phyloP scores from a whole-genome alignment of 2,888 invertebrate genomes.

The Iphiclides podalirius region DNA sequence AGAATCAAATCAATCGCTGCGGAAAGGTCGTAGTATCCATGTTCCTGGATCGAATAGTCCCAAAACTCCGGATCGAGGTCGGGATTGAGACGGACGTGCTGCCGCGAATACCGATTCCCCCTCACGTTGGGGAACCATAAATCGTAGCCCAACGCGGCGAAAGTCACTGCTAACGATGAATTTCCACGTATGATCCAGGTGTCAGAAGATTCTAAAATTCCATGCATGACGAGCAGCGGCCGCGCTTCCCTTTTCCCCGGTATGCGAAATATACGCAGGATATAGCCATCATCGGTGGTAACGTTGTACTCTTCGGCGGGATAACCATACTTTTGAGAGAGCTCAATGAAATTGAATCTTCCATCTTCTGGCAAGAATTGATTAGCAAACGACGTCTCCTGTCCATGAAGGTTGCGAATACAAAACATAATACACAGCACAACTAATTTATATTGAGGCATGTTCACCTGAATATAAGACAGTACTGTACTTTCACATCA shows the following conservation, averaged over 20 bases:
- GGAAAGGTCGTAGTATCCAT: slow-evolving; percentile 85
- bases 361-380: slow-evolving; percentile 36
- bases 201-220: slow-evolving; percentile 51
- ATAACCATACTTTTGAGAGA: slow-evolving; percentile 35
- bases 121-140: slow-evolving; percentile 67
- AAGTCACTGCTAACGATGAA: slow-evolving; percentile 45
- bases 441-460: not conserved
- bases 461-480: slow-evolving; percentile 1
- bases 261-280: slow-evolving; percentile 31
- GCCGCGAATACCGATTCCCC: slow-evolving; percentile 82
- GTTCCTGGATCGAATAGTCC: slow-evolving; percentile 84
- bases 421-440: not conserved
- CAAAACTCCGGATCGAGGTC: slow-evolving; percentile 63
- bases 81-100: slow-evolving; percentile 68
- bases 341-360: slow-evolving; percentile 51
- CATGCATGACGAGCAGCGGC: slow-evolving; percentile 52
- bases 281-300: slow-evolving; percentile 33
- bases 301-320: slow-evolving; percentile 22
- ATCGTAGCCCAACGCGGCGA: slow-evolving; percentile 78
- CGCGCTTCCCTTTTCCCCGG: slow-evolving; percentile 31
- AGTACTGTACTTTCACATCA: not conserved
- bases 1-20: slow-evolving; percentile 71
- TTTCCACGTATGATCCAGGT: slow-evolving; percentile 48
- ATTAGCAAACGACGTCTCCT: slow-evolving; percentile 5
- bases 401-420: not conserved